These are phyloP conservation scores for Corvus cornix DNA, from an alignment of 2,113 vertebrate species.

Conservation along the genomic window DNA sequence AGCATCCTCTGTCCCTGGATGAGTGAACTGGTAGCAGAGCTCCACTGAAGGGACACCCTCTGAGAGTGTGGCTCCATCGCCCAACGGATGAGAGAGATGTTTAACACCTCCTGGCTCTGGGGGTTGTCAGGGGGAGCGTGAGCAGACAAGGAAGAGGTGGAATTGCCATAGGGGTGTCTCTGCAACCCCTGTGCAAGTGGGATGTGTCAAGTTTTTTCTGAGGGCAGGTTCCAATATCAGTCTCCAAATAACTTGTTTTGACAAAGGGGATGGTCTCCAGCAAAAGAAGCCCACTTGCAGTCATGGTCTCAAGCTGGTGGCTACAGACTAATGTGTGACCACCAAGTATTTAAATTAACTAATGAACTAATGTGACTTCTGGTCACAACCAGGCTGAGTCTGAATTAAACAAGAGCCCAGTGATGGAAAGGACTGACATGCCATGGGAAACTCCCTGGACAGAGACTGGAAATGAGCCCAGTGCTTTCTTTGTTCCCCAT, in stretches of 20 bases:
- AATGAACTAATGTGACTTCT: neutral
- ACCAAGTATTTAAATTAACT: neutral
- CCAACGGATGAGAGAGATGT: neutral
- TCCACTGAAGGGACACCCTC: neutral
- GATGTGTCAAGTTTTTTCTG: neutral
- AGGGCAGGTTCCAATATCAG: neutral
- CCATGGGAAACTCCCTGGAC: neutral
- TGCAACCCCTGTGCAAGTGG: neutral
- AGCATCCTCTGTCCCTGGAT: neutral
- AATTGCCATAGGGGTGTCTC: neutral
- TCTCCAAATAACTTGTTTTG: neutral
- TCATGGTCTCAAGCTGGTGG: neutral
- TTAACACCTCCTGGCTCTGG: neutral
- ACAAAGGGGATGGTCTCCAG: neutral
- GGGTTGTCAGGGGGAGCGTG: neutral
- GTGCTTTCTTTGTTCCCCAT: neutral
- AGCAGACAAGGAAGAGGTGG: neutral
- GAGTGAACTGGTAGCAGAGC: neutral
- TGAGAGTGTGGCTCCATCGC: neutral
- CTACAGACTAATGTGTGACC: neutral
- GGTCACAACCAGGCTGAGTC: neutral
- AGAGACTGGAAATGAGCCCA: neutral
- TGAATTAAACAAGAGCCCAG: neutral
- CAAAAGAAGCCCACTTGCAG: neutral
- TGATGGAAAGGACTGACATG: neutral